Conservation (phyloP, 2,888 invertebrate genomes). For the Lissonota sp. region DNA sequence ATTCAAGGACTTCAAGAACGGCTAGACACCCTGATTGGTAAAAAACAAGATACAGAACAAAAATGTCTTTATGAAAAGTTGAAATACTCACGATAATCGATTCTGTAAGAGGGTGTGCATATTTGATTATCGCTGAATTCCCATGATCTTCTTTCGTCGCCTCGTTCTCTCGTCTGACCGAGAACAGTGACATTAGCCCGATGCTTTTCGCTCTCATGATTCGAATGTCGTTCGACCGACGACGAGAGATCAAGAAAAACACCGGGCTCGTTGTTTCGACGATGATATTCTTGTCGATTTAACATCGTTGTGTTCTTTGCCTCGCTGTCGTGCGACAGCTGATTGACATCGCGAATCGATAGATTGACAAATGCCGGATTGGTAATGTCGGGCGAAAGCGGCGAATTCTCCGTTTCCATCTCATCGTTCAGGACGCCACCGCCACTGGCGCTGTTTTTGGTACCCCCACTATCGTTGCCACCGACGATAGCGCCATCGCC, state of each 20-base stretch:
- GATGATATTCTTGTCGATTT: conserved; percentile 63
- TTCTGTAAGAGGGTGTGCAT: conserved; percentile 65
- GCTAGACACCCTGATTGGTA: too few relatives aligned
- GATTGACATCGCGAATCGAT: conserved; percentile 73
- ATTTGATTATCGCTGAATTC: conserved; percentile 71
- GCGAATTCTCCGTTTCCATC: conserved; percentile 69
- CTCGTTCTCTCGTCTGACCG: conserved; percentile 61
- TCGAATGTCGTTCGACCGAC: conserved; percentile 66
- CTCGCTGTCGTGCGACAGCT: conserved; percentile 69
- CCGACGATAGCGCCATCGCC: conserved; percentile 58
- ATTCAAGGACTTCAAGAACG: too few relatives aligned
- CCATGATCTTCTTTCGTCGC: conserved; percentile 76
- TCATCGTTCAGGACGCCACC: conserved; percentile 87
- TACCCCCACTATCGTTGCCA: conserved; percentile 84
- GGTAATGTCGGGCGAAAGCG: conserved; percentile 65
- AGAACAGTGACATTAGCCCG: conserved; percentile 34
- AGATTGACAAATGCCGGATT: conserved; percentile 60
- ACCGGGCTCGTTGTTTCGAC: conserved; percentile 50
- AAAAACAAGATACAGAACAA: too few relatives aligned
- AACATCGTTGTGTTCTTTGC: conserved; percentile 68
- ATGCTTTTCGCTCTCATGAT: conserved; percentile 66
- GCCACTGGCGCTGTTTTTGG: conserved; percentile 80
- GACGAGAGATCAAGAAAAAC: conserved; percentile 69
- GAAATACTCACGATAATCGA: conserved; percentile 73
- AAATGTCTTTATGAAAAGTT: background rate